A percentile compares a stretch with the other conserved stretches of the same genome.
Evolutionary conservation across 2,113 vertebrate genomes (phyloP).

Genomic region (Pavo muticus): DNA sequence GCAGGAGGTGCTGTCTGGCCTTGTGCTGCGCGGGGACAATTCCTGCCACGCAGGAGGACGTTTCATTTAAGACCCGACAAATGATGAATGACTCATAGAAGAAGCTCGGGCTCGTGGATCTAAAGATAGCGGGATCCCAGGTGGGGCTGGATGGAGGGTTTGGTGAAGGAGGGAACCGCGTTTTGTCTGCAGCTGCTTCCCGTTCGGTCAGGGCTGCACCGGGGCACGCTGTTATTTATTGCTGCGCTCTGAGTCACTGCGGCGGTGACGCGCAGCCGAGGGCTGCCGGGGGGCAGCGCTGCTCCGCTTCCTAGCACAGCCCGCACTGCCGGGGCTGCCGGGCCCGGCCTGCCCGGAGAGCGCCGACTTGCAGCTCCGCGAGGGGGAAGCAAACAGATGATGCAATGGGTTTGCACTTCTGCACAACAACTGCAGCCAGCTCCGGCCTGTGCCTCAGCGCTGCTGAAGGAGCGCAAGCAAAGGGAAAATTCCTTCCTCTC

Average conservation of each 20-base stretch:
- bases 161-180: neutral
- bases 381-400: rapidly evolving
- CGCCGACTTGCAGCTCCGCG: neutral
- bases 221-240: neutral
- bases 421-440: neutral
- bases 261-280: neutral
- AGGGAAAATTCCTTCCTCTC: neutral
- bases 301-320: neutral
- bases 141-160: neutral
- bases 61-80: neutral
- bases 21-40: too few species aligned
- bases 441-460: neutral
- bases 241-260: neutral
- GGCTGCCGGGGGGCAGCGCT: neutral
- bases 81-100: neutral
- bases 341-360: rapidly evolving
- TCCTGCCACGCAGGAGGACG: neutral
- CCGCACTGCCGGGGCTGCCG: too few species aligned
- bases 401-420: neutral
- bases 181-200: neutral
- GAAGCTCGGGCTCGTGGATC: neutral
- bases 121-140: too few species aligned
- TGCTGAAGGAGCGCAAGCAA: neutral
- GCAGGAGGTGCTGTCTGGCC: neutral
- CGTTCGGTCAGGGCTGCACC: neutral